Evolutionary conservation across 2,113 vertebrate genomes (phyloP).

Genomic region (Peromyscus maniculatus): DNA sequence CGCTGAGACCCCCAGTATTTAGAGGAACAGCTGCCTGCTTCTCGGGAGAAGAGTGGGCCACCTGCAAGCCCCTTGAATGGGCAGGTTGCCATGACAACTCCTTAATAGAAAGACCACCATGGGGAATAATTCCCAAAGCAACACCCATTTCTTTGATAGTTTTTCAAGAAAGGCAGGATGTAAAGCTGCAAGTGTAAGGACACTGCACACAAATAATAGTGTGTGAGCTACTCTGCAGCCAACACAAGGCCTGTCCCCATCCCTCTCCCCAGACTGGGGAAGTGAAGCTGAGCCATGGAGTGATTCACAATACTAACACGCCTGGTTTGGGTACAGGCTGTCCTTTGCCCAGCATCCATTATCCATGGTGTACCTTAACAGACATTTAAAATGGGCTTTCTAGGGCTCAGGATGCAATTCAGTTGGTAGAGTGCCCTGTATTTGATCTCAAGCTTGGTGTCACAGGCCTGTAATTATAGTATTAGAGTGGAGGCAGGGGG

Average conservation of each 20-base stretch:
- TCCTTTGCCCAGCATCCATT: background rate
- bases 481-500: background rate
- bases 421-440: background rate
- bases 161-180: background rate
- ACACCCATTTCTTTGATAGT: background rate
- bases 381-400: background rate
- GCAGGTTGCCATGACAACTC: constrained; percentile 69
- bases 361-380: background rate
- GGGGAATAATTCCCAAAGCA: background rate
- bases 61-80: background rate
- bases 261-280: background rate
- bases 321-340: background rate
- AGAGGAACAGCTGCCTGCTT: background rate
- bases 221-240: background rate
- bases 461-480: background rate
- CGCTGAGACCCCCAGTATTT: background rate
- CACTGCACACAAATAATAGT: background rate
- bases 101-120: constrained; percentile 19
- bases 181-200: constrained; percentile 20
- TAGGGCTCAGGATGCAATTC: background rate
- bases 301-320: background rate
- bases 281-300: background rate
- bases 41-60: background rate
- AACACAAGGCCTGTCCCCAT: background rate
- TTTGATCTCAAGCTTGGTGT: background rate